These are phyloP conservation scores for Drosophila ogumai DNA, from an alignment of 1,140 invertebrate genomes.

Conservation along the genomic window DNA sequence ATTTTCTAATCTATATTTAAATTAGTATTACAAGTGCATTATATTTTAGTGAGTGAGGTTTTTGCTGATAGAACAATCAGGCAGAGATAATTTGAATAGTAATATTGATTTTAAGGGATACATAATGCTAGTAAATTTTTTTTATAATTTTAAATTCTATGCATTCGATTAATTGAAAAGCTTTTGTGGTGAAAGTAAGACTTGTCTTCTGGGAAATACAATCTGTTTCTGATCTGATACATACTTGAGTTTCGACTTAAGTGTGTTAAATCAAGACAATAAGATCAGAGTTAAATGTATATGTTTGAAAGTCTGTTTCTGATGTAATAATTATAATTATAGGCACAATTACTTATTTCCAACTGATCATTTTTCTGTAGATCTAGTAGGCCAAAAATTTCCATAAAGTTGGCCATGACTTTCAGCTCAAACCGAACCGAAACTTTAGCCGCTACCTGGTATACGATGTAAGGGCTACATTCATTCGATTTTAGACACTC, in stretches of 20 bases:
- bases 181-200: background rate
- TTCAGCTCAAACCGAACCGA: background rate
- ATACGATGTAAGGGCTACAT: background rate
- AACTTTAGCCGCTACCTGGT: background rate
- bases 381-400: conserved; percentile 2
- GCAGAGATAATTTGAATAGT: background rate
- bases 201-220: background rate
- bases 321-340: background rate
- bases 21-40: background rate
- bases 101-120: background rate
- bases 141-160: background rate
- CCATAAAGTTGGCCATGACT: conserved; percentile 21
- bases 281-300: background rate
- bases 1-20: conserved; percentile 2
- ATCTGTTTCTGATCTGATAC: background rate
- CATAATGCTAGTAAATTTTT: background rate
- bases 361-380: background rate
- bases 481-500: conserved; percentile 60
- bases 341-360: background rate
- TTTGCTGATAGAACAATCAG: background rate
- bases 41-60: background rate
- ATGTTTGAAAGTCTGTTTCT: background rate
- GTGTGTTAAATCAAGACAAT: background rate
- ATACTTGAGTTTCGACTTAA: background rate
- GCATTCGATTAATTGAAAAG: background rate